These are phyloP conservation scores for Bagarius yarrelli DNA, from an alignment of 2,113 vertebrate genomes.

Conservation along the genomic window DNA sequence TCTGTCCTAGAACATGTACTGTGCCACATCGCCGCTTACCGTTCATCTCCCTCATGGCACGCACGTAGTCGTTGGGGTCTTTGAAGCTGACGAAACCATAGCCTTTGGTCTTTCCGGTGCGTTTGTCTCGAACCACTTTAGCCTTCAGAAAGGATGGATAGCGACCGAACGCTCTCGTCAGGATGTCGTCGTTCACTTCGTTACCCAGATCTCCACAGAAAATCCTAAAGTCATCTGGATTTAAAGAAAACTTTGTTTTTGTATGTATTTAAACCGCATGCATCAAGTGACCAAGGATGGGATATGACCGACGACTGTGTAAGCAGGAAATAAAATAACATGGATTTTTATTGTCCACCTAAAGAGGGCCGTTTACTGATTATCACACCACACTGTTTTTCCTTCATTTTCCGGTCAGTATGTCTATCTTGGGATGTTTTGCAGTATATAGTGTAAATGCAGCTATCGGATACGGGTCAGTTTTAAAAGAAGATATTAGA, in stretches of 20 bases:
- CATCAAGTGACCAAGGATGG: too few species aligned
- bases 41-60: constrained; percentile 93
- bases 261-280: too few species aligned
- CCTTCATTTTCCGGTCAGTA: too few species aligned
- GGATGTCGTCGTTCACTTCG: constrained; percentile 90
- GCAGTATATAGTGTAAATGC: too few species aligned
- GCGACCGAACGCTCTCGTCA: constrained; percentile 86
- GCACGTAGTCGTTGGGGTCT: constrained; percentile 89
- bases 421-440: too few species aligned
- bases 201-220: constrained; percentile 93
- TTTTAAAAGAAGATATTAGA: too few species aligned
- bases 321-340: too few species aligned
- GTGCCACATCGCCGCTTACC: constrained; percentile 66
- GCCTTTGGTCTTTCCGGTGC: constrained; percentile 90
- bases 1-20: not conserved
- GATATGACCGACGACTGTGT: too few species aligned
- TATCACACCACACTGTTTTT: too few species aligned
- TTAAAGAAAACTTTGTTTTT: not conserved
- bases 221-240: constrained; percentile 87
- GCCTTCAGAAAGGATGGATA: constrained; percentile 92
- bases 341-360: too few species aligned
- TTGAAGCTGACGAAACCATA: constrained; percentile 94
- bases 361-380: too few species aligned
- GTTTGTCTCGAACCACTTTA: constrained; percentile 91
- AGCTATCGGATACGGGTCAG: too few species aligned